Evolutionary conservation across 2,113 vertebrate genomes (phyloP), one percentile per base, ranked within the genome.

Genomic region (Pelusios castaneus): DNA sequence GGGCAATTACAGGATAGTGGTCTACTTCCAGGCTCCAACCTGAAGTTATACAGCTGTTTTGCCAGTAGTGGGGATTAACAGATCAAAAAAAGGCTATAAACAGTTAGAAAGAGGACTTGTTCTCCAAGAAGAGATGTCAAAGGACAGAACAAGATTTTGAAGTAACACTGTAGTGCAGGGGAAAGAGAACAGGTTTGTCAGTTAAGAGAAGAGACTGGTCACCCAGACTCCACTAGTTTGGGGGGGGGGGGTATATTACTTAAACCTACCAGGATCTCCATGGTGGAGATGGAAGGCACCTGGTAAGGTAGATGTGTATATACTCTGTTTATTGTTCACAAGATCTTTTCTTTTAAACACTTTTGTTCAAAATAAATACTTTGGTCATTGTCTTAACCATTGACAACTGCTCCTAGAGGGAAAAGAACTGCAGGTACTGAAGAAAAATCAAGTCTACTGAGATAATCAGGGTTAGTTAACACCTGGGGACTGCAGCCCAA

Each of bases 181-280:
- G 16, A 67, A 67, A 21, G 31, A 63, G 8, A 67, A n/a, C 60
- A n/a, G 60, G 17, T 67, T n/a, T 67, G 60, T 67, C 34, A n/a
- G 8, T 67, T 9, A 67, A 67, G 34, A 16, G 60, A n/a, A 67
- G 60, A 67, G 60, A n/a, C 60, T n/a, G 16, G 17, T n/a, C 17
- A 19, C 34, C 34, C 16, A 67, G 60, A n/a, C 17, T 14, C 16
- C 9, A n/a, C 17, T 16, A n/a, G 16, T 67, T 67, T 67, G n/a
- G 34, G 6, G 60, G n/a, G 34, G 6, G 60, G 34, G 17, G 19
- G 31, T 8, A 67, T 21, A 54, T 6, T 9, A 78, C 86, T 85
- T 73, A 90, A 82, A 80, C 29, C 82, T 85, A 45, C 22, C 45
- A 92, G 52, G 90, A 87, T 14, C 34, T 91, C 43, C 76, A 75